A percentile compares a stretch with the other conserved stretches of the same genome.
These are phyloP conservation scores for Laticauda colubrina DNA, from an alignment of 2,113 vertebrate species.

Conservation along the genomic window DNA sequence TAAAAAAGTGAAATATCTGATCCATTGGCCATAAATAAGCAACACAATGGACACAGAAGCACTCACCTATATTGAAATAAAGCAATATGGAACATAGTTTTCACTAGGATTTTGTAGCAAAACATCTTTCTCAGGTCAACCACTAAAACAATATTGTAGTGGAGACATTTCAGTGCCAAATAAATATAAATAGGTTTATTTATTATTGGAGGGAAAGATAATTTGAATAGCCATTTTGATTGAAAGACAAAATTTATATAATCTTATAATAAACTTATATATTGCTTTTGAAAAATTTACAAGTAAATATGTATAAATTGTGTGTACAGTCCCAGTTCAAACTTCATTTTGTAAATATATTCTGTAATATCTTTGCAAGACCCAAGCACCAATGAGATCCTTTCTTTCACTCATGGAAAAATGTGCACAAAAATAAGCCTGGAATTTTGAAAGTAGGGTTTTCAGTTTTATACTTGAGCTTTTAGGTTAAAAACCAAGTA, in stretches of 20 bases:
- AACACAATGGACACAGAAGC: not conserved
- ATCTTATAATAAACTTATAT: not conserved
- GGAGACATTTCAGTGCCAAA: not conserved
- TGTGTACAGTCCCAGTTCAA: not conserved
- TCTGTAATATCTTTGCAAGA: constrained; percentile 4
- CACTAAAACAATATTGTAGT: not conserved
- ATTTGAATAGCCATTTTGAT: not conserved
- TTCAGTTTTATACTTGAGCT: not conserved
- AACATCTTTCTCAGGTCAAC: not conserved
- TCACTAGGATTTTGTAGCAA: not conserved
- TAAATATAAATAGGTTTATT: not conserved
- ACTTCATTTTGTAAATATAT: not conserved
- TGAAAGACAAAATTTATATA: not conserved
- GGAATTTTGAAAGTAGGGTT: not conserved
- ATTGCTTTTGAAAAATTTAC: not conserved
- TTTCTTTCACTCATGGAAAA: not conserved
- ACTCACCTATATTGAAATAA: not conserved
- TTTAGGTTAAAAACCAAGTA: not conserved
- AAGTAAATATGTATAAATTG: not conserved
- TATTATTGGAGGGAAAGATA: not conserved
- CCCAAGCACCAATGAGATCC: not conserved
- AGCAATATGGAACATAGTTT: not conserved
- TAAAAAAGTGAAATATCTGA: not conserved
- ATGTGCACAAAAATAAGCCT: not conserved
- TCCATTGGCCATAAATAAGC: not conserved